These are phyloP conservation scores for Phytoseiulus persimilis DNA, from an alignment of 2,888 invertebrate genomes.

Conservation along the genomic window DNA sequence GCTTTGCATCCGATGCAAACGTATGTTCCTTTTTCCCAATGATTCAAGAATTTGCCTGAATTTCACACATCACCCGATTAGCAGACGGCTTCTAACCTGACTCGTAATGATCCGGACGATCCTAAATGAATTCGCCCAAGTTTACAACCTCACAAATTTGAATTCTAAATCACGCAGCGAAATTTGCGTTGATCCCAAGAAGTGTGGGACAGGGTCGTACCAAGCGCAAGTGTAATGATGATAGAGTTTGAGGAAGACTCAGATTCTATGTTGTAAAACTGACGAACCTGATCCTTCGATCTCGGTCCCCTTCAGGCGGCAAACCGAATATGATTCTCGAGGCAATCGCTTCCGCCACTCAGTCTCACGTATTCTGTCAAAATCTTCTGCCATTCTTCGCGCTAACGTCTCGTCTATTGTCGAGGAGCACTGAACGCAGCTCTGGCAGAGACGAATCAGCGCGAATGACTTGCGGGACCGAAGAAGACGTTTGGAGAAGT, in stretches of 20 bases:
- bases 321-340: slow-evolving; percentile 52
- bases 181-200: too few relatives aligned
- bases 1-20: slow-evolving; percentile 40
- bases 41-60: slow-evolving; percentile 40
- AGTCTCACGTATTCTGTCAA: slow-evolving; percentile 47
- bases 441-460: not conserved
- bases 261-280: too few relatives aligned
- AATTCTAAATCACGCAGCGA: too few relatives aligned
- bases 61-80: not conserved
- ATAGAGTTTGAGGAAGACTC: too few relatives aligned
- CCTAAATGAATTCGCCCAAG: too few relatives aligned
- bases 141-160: too few relatives aligned
- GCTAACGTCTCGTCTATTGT: not conserved
- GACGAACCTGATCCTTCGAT: slow-evolving; percentile 46
- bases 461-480: too few relatives aligned
- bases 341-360: slow-evolving; percentile 53
- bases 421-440: not conserved
- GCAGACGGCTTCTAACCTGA: too few relatives aligned
- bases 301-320: slow-evolving; percentile 51
- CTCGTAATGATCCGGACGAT: too few relatives aligned
- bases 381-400: not conserved
- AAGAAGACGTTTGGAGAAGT: not conserved
- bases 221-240: too few relatives aligned
- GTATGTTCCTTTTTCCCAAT: slow-evolving; percentile 40
- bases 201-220: too few relatives aligned